Evolutionary conservation across 2,888 invertebrate species (phyloP).

Genomic region (Drosophila anomelani): DNA sequence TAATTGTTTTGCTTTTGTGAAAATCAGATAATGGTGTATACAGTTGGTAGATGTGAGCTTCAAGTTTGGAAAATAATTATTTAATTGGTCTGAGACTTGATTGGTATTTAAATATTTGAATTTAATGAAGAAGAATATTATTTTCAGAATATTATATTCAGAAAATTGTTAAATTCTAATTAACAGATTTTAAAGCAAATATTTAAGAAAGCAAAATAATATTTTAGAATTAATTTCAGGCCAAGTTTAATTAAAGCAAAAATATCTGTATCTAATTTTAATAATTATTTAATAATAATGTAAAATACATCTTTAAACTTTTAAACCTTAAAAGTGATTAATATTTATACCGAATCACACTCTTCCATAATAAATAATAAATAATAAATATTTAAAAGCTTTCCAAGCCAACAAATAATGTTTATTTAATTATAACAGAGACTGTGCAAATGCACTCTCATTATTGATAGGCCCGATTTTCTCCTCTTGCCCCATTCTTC

Average conservation of each 20-base stretch:
- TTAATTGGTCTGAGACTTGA: not conserved
- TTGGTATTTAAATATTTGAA: not conserved
- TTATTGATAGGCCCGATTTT: slow-evolving; percentile 9
- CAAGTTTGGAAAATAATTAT: not conserved
- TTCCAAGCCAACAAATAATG: not conserved
- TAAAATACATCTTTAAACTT: not conserved
- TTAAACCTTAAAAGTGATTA: not conserved
- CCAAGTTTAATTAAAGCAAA: not conserved
- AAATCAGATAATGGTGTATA: not conserved
- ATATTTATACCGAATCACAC: not conserved
- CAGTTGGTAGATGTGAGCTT: not conserved
- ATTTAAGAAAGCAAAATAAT: not conserved
- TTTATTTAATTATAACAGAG: slow-evolving; percentile 5
- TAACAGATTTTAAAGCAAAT: too few relatives aligned
- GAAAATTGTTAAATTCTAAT: too few relatives aligned
- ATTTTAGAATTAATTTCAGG: not conserved
- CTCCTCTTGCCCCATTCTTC: not conserved
- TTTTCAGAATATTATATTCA: too few relatives aligned
- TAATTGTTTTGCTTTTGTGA: not conserved
- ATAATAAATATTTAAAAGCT: not conserved
- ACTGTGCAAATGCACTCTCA: slow-evolving; percentile 20
- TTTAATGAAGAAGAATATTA: not conserved
- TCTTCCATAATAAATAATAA: not conserved
- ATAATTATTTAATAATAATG: too few relatives aligned
- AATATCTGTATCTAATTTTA: too few relatives aligned